phyloP scores from a whole-genome alignment of 2,113 vertebrate species.

The Sphyrna mokarran region DNA sequence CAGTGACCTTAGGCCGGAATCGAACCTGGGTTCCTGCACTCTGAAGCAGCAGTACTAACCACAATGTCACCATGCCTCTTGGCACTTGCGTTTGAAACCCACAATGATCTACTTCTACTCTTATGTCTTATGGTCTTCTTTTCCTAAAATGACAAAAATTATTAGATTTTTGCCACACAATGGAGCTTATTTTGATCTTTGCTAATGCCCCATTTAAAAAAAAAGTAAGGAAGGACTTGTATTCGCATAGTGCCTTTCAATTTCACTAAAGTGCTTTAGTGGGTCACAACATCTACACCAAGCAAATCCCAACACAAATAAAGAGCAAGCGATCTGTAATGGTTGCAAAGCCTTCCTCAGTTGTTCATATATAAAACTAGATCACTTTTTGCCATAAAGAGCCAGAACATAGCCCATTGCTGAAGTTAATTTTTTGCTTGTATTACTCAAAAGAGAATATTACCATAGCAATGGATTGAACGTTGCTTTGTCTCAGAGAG shows the following conservation, averaged over 20 bases:
- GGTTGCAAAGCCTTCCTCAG: not conserved
- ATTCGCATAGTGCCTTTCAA: not conserved
- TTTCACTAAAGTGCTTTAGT: too few relatives aligned
- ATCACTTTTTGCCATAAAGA: not conserved
- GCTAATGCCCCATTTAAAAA: not conserved
- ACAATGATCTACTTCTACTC: too few relatives aligned
- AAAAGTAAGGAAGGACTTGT: not conserved
- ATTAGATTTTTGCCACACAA: not conserved
- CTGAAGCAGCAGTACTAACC: too few relatives aligned
- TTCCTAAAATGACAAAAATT: not conserved
- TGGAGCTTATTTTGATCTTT: not conserved
- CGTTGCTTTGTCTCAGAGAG: not conserved
- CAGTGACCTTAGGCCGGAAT: too few relatives aligned
- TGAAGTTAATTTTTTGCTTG: not conserved
- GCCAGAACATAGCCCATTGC: not conserved
- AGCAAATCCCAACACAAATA: not conserved
- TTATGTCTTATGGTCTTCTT: not conserved
- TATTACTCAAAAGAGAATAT: not conserved
- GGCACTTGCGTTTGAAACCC: too few relatives aligned
- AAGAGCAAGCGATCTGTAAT: not conserved
- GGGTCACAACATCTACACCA: not conserved
- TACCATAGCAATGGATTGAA: constrained; percentile 14
- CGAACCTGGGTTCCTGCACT: too few relatives aligned
- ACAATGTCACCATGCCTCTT: too few relatives aligned
- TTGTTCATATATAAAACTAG: not conserved